A percentile compares a stretch with the other conserved stretches of the same genome.
These are phyloP conservation scores for Polypedilum vanderplanki DNA, from an alignment of 1,140 invertebrate species.

Conservation along the genomic window DNA sequence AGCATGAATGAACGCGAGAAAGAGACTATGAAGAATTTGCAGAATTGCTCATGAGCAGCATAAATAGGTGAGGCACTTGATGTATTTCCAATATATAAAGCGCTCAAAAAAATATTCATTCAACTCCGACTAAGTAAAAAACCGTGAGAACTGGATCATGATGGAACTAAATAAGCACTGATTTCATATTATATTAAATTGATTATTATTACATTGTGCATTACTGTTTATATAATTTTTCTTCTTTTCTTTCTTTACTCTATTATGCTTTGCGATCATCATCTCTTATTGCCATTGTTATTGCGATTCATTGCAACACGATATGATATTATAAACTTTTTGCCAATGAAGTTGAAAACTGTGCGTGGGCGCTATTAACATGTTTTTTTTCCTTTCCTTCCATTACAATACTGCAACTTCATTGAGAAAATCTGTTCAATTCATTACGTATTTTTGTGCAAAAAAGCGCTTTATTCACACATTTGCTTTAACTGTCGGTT, in stretches of 20 bases:
- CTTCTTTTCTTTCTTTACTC: background rate
- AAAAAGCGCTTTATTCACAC: no score
- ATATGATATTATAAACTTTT: background rate
- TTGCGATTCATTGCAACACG: background rate
- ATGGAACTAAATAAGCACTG: conserved; percentile 18
- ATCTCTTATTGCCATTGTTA: background rate
- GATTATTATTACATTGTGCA: conserved; percentile 18
- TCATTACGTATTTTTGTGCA: no score
- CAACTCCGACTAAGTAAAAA: background rate
- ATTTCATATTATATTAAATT: conserved; percentile 20
- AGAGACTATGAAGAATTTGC: no score
- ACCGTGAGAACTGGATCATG: conserved; percentile 16
- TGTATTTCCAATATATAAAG: conserved; percentile 7
- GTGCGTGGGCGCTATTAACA: background rate
- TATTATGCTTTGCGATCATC: conserved; percentile 12
- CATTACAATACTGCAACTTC: background rate
- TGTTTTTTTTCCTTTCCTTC: background rate
- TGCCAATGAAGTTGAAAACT: background rate
- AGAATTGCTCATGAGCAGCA: background rate
- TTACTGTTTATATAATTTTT: conserved; percentile 4
- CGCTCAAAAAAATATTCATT: background rate
- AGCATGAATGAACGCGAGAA: no score
- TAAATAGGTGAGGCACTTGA: conserved; percentile 10
- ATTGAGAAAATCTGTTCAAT: background rate
- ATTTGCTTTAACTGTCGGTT: no score